Evolutionary conservation across 1,140 invertebrate species (phyloP), one percentile per base, ranked within the genome.

Genomic region (Lepidurus apus): DNA sequence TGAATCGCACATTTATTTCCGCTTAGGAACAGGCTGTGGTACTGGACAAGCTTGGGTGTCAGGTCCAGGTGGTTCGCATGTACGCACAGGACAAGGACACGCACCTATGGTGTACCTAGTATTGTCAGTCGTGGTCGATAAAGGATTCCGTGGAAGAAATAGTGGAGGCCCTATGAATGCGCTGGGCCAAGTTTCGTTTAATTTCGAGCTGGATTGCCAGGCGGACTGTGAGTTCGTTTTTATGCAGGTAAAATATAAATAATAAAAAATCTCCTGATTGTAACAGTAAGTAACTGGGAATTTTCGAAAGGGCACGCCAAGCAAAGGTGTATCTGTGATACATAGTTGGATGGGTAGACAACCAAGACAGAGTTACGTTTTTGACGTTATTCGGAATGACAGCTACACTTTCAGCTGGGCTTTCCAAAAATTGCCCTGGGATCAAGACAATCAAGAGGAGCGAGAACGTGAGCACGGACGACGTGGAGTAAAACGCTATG

Each of bases 331-430:
- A 1, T 82, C 84, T 5, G 83, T 86, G 34, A 83, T 87, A 73
- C 82, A 87, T 79, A 83, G 82, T 34, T 88, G 87, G 85, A 85
- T 82, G 47, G 87, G 87, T 7, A 80, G 81, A 10, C 84, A 86
- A 43, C 53, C 77, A 6, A 81, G 82, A 8, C 84, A 86, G 79
- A 81, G 84, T 34, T 85, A 85, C 74, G 84, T 79, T 17, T 86
- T 86, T 79, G 76, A 83, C 8, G 83, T 91, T 34, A 85, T 82
- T 10, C 81, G 84, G 77, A 88, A 88, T 80, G 85, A 85, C 65
- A 83, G 86, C 1, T 84, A 87, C 78, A 86, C 84, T 7, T 87
- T 90, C 80, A 88, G 87, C 44, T 88, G 90, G 87, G 87, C 87
- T 34, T 90, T 91, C 83, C 86, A 89, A 80, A 87, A 87, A 77